Evolutionary conservation across 2,797 vertebrate species (phyloP).

Genomic region (Melanogrammus aeglefinus): DNA sequence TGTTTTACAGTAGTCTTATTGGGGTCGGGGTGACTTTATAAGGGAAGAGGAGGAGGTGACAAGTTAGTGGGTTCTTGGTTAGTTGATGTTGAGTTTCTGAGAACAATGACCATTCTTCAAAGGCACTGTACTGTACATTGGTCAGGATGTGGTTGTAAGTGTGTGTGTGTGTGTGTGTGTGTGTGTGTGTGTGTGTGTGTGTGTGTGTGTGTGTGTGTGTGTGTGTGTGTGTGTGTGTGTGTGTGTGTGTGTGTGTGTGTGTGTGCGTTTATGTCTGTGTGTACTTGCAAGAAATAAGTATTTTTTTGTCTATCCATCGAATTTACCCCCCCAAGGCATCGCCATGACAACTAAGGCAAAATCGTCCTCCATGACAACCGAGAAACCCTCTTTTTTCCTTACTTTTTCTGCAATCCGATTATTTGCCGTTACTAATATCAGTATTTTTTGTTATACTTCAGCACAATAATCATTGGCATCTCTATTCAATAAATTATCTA

Average conservation of each 20-base stretch:
- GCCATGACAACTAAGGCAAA: slow-evolving; percentile 82
- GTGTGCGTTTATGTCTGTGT: slow-evolving; percentile 35
- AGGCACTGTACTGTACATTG: slow-evolving; percentile 78
- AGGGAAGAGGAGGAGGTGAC: slow-evolving; percentile 16
- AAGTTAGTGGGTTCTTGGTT: slow-evolving; percentile 42
- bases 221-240: slow-evolving; percentile 41
- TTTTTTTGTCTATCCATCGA: slow-evolving; percentile 36
- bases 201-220: slow-evolving; percentile 30
- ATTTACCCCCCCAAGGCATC: slow-evolving; percentile 72
- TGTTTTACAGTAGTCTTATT: slow-evolving; percentile 25
- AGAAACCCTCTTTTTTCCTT: slow-evolving; percentile 51
- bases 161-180: slow-evolving; percentile 39
- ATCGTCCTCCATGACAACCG: slow-evolving; percentile 62
- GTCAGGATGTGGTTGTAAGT: slow-evolving; percentile 45
- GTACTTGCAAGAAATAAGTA: slow-evolving; percentile 58
- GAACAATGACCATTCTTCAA: slow-evolving; percentile 64
- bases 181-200: slow-evolving; percentile 36
- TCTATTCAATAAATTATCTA: slow-evolving; percentile 86
- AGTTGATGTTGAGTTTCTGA: slow-evolving; percentile 56
- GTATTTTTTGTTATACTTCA: slow-evolving; percentile 32
- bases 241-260: slow-evolving; percentile 34
- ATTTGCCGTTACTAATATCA: slow-evolving; percentile 54
- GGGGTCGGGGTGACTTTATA: slow-evolving; percentile 20
- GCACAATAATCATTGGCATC: slow-evolving; percentile 73
- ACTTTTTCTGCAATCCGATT: not conserved